Evolutionary conservation across 2,888 invertebrate species (phyloP).

Genomic region (Podabrus alpinus): DNA sequence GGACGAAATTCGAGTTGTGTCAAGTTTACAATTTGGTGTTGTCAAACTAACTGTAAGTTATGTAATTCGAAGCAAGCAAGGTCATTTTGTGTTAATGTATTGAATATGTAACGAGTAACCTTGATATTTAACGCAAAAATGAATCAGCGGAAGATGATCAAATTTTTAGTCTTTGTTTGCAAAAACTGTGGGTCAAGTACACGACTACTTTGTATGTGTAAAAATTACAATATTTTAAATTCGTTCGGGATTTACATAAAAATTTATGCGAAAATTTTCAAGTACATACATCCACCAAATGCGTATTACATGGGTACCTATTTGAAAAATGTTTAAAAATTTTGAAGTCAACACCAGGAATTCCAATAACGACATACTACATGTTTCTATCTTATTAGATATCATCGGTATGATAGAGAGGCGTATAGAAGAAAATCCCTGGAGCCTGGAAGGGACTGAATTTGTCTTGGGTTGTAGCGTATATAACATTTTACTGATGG

Average conservation of each 20-base stretch:
- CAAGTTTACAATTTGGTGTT: background rate
- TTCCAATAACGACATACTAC: too few relatives aligned
- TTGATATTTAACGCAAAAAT: background rate
- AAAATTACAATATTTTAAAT: background rate
- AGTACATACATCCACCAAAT: background rate
- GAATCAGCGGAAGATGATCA: background rate
- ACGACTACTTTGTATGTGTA: background rate
- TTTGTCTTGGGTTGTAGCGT: too few relatives aligned
- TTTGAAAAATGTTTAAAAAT: too few relatives aligned
- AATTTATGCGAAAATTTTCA: background rate
- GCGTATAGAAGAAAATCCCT: too few relatives aligned
- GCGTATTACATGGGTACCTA: background rate
- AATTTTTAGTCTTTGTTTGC: background rate
- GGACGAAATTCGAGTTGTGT: background rate
- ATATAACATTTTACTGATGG: too few relatives aligned
- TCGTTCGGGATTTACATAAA: background rate
- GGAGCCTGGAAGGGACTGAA: too few relatives aligned
- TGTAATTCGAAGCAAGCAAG: background rate
- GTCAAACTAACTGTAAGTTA: constrained; percentile 5
- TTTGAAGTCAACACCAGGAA: too few relatives aligned
- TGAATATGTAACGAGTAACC: background rate
- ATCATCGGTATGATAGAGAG: too few relatives aligned
- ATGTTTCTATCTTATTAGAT: too few relatives aligned
- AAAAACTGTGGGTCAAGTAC: background rate
- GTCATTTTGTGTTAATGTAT: background rate